Evolutionary conservation across 2,113 vertebrate species (phyloP).

Genomic region (Cryptotis parvus): DNA sequence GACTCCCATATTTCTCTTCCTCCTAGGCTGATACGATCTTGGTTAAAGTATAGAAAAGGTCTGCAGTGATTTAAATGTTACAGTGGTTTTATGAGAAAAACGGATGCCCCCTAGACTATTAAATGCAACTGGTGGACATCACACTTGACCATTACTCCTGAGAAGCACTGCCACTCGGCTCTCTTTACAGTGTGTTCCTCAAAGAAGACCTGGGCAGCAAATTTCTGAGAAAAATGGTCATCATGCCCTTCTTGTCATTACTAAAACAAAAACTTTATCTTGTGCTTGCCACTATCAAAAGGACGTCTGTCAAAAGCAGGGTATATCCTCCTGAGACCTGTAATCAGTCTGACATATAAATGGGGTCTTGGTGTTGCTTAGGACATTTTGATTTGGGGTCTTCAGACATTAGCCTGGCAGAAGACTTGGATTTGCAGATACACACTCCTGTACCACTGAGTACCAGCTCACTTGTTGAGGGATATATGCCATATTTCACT

Average conservation of each 20-base stretch:
- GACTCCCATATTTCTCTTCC: background rate
- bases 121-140: background rate
- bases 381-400: background rate
- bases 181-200: conserved; percentile 12
- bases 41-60: background rate
- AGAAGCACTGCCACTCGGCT: background rate
- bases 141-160: background rate
- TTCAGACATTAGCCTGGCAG: background rate
- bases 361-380: background rate
- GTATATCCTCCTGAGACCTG: conserved; percentile 15
- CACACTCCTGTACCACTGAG: background rate
- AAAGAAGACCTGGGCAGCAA: background rate
- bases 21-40: background rate
- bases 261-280: background rate
- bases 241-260: background rate
- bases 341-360: background rate
- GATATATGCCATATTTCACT: background rate
- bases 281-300: background rate
- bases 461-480: background rate
- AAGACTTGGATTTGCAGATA: background rate
- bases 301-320: background rate
- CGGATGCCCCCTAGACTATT: background rate
- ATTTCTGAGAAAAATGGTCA: background rate
- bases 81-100: conserved; percentile 8
- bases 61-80: background rate